Percentiles rank a stretch among this genome's conserved stretches.
Conservation (phyloP, 2,113 vertebrate genomes). For the Nibea albiflora region DNA sequence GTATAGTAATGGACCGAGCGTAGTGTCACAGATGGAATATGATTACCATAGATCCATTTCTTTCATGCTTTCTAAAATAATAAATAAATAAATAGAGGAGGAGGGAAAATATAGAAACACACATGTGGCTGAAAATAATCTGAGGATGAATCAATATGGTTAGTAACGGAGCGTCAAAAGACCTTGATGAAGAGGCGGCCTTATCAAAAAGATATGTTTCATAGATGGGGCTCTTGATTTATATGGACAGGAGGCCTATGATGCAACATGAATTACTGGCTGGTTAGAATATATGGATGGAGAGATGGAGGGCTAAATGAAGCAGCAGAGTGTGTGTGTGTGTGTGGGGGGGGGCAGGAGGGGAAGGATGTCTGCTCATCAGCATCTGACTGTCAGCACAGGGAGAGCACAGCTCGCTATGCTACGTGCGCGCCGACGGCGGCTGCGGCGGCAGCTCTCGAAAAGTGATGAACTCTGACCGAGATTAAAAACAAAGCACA, state of each 20-base stretch:
- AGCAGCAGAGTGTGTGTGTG: slow-evolving; percentile 18
- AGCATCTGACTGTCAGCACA: slow-evolving; percentile 32
- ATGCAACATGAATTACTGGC: slow-evolving; percentile 73
- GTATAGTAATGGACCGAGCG: slow-evolving; percentile 73
- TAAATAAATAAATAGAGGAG: slow-evolving; percentile 16
- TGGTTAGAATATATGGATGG: slow-evolving; percentile 33
- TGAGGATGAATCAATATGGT: slow-evolving; percentile 75
- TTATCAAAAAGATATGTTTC: slow-evolving; percentile 78
- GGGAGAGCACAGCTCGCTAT: neutral
- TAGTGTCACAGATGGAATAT: slow-evolving; percentile 78
- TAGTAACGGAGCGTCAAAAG: slow-evolving; percentile 69
- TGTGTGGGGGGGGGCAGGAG: slow-evolving; percentile 13
- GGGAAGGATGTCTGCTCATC: slow-evolving; percentile 34
- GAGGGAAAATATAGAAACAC: slow-evolving; percentile 50
- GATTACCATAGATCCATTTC: slow-evolving; percentile 84
- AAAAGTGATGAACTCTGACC: neutral
- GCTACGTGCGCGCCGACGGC: neutral
- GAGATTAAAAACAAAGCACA: neutral
- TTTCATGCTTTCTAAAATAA: slow-evolving; percentile 70
- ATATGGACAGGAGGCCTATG: slow-evolving; percentile 64
- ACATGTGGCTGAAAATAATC: slow-evolving; percentile 74
- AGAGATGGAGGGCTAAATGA: slow-evolving; percentile 51
- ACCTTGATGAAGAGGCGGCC: slow-evolving; percentile 70
- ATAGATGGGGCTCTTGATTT: slow-evolving; percentile 71
- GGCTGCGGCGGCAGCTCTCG: neutral